Conservation (phyloP, 1,140 invertebrate species). For the Hetaerina americana region DNA sequence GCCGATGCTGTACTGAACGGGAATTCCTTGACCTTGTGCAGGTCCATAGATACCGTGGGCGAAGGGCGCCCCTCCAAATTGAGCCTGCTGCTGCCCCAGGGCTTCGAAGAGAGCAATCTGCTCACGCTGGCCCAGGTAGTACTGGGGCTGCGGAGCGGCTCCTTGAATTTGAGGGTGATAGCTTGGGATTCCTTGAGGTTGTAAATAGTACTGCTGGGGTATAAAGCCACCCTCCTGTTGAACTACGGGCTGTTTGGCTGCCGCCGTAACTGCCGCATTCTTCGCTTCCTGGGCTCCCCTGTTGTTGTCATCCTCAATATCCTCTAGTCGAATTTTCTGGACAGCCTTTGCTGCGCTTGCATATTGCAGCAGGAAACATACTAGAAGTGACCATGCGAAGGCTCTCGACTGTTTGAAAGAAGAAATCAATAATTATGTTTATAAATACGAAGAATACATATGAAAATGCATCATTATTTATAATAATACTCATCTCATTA, state of each 20-base stretch:
- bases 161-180: not conserved
- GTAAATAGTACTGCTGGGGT: not conserved
- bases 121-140: not conserved
- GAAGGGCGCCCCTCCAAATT: not conserved
- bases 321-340: not conserved
- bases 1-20: too few species aligned
- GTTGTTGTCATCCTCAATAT: not conserved
- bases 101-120: not conserved
- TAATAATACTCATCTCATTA: not conserved
- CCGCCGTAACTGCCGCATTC: not conserved
- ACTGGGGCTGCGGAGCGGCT: not conserved
- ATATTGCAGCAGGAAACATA: not conserved
- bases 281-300: not conserved
- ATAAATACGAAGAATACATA: not conserved
- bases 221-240: not conserved
- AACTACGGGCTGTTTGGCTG: not conserved
- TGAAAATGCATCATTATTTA: not conserved
- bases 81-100: not conserved
- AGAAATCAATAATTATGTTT: not conserved
- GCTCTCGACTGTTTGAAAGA: not conserved
- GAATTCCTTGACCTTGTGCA: not conserved
- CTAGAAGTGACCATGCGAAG: not conserved
- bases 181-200: not conserved
- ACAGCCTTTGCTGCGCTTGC: not conserved
- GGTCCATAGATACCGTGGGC: not conserved